A percentile compares a stretch with the other conserved stretches of the same genome.
phyloP scores from a whole-genome alignment of 2,113 vertebrate species.

The Tor tambroides region DNA sequence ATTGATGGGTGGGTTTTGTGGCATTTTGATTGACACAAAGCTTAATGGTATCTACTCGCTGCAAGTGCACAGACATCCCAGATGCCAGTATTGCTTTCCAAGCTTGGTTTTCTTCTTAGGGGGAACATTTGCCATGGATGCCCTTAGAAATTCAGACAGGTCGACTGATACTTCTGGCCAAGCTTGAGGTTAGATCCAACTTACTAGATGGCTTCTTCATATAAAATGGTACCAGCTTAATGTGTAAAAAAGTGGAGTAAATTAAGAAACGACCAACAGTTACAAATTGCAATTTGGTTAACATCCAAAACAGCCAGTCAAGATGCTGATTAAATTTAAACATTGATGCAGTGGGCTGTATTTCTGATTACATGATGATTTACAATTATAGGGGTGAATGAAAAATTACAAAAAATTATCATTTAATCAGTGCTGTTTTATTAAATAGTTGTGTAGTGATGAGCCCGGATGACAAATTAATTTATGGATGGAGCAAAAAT shows the following conservation, averaged over 20 bases:
- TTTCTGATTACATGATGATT: not conserved
- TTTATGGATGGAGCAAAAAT: not conserved
- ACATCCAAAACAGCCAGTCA: not conserved
- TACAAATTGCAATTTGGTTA: not conserved
- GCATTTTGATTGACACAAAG: conserved; percentile 15
- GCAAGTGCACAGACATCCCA: conserved; percentile 2
- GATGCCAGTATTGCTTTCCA: not conserved
- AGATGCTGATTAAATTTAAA: not conserved
- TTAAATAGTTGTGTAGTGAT: conserved; percentile 22
- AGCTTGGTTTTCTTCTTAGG: not conserved
- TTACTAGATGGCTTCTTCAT: not conserved
- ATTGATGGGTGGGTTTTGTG: conserved; percentile 29
- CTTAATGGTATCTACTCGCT: conserved; percentile 3
- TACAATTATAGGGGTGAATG: conserved; percentile 3
- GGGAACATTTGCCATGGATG: conserved; percentile 34
- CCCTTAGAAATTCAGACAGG: not conserved
- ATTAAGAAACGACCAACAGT: too few species aligned
- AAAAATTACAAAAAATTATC: not conserved
- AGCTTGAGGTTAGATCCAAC: not conserved
- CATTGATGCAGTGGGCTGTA: not conserved
- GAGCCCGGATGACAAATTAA: not conserved
- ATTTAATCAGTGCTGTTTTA: not conserved
- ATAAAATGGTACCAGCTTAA: not conserved
- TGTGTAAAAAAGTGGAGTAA: not conserved
- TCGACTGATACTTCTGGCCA: conserved; percentile 4